Evolutionary conservation across 2,797 vertebrate genomes (phyloP), one percentile per base, ranked within the genome.

Genomic region (Moxostoma hubbsi): DNA sequence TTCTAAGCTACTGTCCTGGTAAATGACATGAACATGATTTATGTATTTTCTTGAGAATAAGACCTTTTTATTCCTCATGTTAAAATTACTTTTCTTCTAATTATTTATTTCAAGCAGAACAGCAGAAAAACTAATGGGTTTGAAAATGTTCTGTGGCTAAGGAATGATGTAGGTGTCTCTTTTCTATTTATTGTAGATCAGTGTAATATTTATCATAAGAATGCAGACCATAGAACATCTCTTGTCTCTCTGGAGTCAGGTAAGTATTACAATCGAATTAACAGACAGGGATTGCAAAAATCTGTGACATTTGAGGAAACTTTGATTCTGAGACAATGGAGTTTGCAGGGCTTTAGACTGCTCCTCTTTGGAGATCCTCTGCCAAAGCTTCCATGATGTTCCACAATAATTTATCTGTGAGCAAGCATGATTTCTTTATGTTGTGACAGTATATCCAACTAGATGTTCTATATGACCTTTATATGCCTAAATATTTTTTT

Each of bases 261-360:
- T 87, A 87, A 86, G 87, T 86, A 90, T 92, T 91, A 84, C 91
- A 89, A 93, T 89, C 85, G 84, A 90, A 91, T 89, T 90, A 92
- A 92, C 89, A 90, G 91, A 89, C 85, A 85, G 84, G 83, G 75
- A 89, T 84, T 85, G 86, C 85, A 88, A 93, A 93, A 91, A 88
- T 86, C 89, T 88, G 80, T 92, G 90, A 93, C 90, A 92, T 94
- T 93, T 92, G 84, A 81, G 70, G 77, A 91, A 90, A 77, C 79
- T 90, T 91, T 90, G 80, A 89, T 89, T 87, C 87, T 86, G 82
- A 69, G 43, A 80, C 78, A 70, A 63, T 51, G 82, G 82, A 88
- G 72, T 88, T 84, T 92, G 87, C 87, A 62, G 86, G 75, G 84
- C 83, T 90, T 90, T 87, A 84, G 86, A 85, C 83, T 78, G 75